A percentile compares a stretch with the other conserved stretches of the same genome.
phyloP scores from a whole-genome alignment of 2,113 vertebrate genomes.

The Microcebus murinus region DNA sequence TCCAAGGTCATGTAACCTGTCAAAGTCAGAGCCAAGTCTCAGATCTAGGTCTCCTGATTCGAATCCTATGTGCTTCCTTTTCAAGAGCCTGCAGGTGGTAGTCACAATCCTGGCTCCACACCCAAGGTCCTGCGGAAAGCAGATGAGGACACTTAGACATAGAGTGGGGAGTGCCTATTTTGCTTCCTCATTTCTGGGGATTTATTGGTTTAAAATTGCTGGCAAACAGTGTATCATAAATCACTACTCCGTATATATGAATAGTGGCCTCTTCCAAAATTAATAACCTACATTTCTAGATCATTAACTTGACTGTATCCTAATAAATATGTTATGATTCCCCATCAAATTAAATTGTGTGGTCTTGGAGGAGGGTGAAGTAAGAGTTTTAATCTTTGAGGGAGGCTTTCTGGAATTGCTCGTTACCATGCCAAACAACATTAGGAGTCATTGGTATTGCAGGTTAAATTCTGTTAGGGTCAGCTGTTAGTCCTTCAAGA shows the following conservation, averaged over 20 bases:
- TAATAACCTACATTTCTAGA: neutral
- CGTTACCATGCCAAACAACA: neutral
- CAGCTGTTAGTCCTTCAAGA: neutral
- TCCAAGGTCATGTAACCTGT: neutral
- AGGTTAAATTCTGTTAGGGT: conserved; percentile 21
- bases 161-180: neutral
- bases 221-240: neutral
- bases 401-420: conserved; percentile 24
- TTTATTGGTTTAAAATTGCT: neutral
- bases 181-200: neutral
- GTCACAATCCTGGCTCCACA: neutral
- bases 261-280: neutral
- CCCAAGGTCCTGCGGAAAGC: neutral
- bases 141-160: neutral
- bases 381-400: neutral
- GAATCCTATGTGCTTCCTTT: neutral
- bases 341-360: conserved; percentile 24
- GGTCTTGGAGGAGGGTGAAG: neutral
- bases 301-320: conserved; percentile 28
- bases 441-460: neutral
- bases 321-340: conserved; percentile 20
- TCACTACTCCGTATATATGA: neutral
- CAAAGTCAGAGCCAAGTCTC: neutral
- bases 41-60: neutral
- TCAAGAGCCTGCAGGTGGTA: neutral